Percentiles rank a stretch among this genome's conserved stretches.
phyloP scores from a whole-genome alignment of 2,797 vertebrate species.

The Paratrypauchen microcephalus region DNA sequence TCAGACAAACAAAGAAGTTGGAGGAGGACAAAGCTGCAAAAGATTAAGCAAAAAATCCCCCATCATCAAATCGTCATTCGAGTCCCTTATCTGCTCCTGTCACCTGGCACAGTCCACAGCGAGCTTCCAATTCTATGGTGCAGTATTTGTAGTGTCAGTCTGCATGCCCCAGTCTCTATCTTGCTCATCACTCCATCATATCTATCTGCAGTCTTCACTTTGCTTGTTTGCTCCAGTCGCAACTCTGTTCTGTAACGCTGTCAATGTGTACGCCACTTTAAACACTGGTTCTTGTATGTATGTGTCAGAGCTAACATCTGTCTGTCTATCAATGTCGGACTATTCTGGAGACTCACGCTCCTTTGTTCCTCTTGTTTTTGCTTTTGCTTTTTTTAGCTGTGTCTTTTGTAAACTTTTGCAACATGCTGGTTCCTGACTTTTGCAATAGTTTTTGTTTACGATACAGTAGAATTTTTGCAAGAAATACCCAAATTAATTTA shows the following conservation, averaged over 20 bases:
- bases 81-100: slow-evolving; percentile 17
- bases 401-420: slow-evolving; percentile 23
- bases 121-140: not conserved
- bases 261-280: slow-evolving; percentile 42
- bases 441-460: too few relatives aligned
- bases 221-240: slow-evolving; percentile 36
- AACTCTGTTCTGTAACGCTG: slow-evolving; percentile 34
- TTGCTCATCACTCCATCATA: slow-evolving; percentile 26
- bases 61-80: not conserved
- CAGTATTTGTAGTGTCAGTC: slow-evolving; percentile 21
- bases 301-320: slow-evolving; percentile 25
- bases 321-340: slow-evolving; percentile 26
- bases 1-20: not conserved
- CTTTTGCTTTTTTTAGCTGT: slow-evolving; percentile 2
- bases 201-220: slow-evolving; percentile 35
- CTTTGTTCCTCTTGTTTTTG: slow-evolving; percentile 22
- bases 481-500: too few relatives aligned
- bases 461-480: too few relatives aligned
- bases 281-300: slow-evolving; percentile 37
- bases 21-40: not conserved
- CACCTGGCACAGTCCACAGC: slow-evolving; percentile 15
- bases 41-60: slow-evolving; percentile 15
- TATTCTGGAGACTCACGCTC: slow-evolving; percentile 13
- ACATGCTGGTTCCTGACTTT: not conserved
- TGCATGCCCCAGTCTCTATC: slow-evolving; percentile 20